A percentile compares a stretch with the other conserved stretches of the same genome.
These are phyloP conservation scores for Phenacoccus solenopsis DNA, from an alignment of 1,140 invertebrate species.

Conservation along the genomic window DNA sequence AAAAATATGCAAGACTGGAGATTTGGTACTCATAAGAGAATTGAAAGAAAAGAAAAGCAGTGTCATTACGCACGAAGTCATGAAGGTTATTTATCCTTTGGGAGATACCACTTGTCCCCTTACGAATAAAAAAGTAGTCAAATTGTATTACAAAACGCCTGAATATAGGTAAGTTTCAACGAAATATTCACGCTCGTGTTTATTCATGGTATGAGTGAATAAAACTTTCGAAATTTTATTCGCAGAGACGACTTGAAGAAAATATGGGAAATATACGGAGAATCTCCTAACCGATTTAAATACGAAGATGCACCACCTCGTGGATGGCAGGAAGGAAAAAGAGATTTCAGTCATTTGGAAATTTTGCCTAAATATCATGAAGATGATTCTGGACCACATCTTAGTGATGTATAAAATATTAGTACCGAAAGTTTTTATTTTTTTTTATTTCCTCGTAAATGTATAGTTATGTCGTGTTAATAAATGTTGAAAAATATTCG, in stretches of 20 bases:
- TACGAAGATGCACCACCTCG: constrained; percentile 61
- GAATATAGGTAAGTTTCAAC: constrained; percentile 43
- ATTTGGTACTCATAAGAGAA: constrained; percentile 62
- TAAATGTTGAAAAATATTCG: neutral
- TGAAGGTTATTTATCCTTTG: constrained; percentile 62
- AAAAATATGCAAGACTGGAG: constrained; percentile 62
- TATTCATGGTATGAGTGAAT: neutral
- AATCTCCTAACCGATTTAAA: constrained; percentile 48
- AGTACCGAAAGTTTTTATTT: neutral
- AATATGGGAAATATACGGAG: constrained; percentile 53
- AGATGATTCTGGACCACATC: constrained; percentile 39
- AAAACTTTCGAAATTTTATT: neutral
- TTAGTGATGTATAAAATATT: neutral
- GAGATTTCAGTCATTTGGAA: constrained; percentile 63
- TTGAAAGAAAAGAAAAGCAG: constrained; percentile 56
- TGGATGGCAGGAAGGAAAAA: constrained; percentile 65
- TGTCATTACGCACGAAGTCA: constrained; percentile 61
- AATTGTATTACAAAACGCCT: constrained; percentile 28
- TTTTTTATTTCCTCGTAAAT: too few relatives aligned
- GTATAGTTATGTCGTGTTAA: too few relatives aligned
- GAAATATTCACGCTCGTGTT: neutral
- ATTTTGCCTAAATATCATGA: constrained; percentile 62
- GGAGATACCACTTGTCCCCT: constrained; percentile 73
- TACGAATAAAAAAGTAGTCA: constrained; percentile 62
- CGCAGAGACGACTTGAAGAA: constrained; percentile 54